Evolutionary conservation across 2,113 vertebrate species (phyloP).

Genomic region (Hippolais icterina): DNA sequence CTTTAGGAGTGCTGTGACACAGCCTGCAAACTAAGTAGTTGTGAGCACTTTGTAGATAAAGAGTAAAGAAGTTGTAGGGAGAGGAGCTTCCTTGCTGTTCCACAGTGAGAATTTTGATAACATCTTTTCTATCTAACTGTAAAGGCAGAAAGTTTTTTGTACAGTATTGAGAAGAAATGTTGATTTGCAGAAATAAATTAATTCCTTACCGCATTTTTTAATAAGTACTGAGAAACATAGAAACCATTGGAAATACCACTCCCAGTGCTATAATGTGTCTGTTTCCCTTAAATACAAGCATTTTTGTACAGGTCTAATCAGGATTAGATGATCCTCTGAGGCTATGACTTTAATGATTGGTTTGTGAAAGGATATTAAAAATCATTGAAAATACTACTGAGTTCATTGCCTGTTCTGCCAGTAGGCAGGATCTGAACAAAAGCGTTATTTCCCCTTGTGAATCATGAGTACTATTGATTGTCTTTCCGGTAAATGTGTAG

Average conservation of each 20-base stretch:
- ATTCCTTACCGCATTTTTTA: neutral
- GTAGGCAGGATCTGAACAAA: constrained; percentile 39
- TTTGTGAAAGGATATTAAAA: constrained; percentile 36
- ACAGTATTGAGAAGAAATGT: neutral
- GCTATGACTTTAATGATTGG: neutral
- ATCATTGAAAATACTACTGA: constrained; percentile 1
- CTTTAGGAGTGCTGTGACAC: neutral
- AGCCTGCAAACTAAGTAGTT: neutral
- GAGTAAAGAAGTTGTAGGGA: neutral
- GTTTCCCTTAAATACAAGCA: neutral
- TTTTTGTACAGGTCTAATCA: neutral
- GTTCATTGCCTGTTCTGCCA: constrained; percentile 31
- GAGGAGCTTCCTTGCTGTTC: neutral
- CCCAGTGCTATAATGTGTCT: neutral
- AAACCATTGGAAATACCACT: neutral
- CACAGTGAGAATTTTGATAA: neutral
- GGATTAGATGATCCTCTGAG: neutral
- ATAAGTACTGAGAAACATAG: neutral
- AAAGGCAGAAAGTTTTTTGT: neutral
- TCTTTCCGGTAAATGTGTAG: constrained; percentile 22
- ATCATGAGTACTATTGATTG: constrained; percentile 37
- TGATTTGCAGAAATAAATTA: neutral
- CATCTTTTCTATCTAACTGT: neutral
- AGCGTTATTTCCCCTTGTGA: neutral
- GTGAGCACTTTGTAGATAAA: neutral